These are phyloP conservation scores for Gavia stellata DNA, from an alignment of 2,113 vertebrate genomes.

Conservation along the genomic window DNA sequence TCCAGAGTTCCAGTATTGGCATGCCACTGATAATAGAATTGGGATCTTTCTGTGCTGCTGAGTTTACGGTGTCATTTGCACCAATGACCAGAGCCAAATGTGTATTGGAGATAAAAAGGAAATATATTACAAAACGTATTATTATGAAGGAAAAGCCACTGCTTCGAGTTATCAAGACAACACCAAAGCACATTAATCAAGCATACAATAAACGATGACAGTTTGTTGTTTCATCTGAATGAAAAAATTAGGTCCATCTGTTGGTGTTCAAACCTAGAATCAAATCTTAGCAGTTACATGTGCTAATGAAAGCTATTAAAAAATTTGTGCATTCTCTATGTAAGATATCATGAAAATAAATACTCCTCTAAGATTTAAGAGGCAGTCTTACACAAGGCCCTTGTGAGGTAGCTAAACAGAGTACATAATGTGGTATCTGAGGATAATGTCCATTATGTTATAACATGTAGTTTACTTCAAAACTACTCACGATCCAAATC, in stretches of 20 bases:
- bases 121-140: constrained; percentile 31
- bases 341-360: constrained; percentile 48
- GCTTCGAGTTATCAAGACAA: constrained; percentile 44
- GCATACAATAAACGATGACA: constrained; percentile 41
- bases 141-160: constrained; percentile 36
- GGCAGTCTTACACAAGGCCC: neutral
- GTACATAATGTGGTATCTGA: neutral
- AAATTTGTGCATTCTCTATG: constrained; percentile 50
- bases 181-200: constrained; percentile 46
- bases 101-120: constrained; percentile 44
- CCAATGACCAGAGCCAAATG: constrained; percentile 37
- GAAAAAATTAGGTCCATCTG: constrained; percentile 74
- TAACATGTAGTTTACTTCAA: neutral
- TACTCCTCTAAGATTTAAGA: neutral
- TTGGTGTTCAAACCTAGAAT: constrained; percentile 25
- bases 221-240: constrained; percentile 48
- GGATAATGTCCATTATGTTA: neutral
- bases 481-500: neutral
- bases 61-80: constrained; percentile 51
- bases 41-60: constrained; percentile 47
- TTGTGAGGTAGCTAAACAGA: neutral
- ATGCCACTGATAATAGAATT: constrained; percentile 4
- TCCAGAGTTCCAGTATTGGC: constrained; percentile 3
- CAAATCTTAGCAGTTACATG: constrained; percentile 1
- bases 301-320: constrained; percentile 60